Evolutionary conservation across 2,888 invertebrate genomes (phyloP).

Genomic region (Germaria angustata): DNA sequence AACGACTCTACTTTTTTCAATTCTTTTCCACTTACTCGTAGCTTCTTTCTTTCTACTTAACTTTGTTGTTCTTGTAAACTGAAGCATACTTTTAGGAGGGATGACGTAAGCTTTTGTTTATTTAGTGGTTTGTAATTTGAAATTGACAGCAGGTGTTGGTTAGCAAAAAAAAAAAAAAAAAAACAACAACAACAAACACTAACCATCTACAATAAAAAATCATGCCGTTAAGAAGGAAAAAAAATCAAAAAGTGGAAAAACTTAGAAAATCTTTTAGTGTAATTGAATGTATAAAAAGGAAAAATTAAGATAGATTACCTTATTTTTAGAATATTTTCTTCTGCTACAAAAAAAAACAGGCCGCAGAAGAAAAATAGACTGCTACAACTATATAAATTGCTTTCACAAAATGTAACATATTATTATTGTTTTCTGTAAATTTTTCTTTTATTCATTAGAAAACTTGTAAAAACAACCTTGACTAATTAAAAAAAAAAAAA

Average conservation of each 20-base stretch:
- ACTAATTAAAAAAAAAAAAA: conserved; percentile 36
- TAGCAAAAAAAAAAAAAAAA: conserved; percentile 3
- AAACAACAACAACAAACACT: neutral
- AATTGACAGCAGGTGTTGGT: conserved; percentile 65
- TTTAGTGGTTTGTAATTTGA: conserved; percentile 65
- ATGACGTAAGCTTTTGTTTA: conserved; percentile 63
- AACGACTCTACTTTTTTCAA: neutral
- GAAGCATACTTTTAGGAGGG: conserved; percentile 52
- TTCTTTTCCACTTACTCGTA: neutral
- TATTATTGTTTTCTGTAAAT: neutral
- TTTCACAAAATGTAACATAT: neutral
- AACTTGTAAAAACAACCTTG: neutral
- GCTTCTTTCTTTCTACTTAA: neutral
- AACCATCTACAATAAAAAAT: conserved; percentile 28
- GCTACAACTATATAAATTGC: conserved; percentile 56
- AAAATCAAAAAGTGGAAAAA: neutral
- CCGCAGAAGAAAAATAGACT: neutral
- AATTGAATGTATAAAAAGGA: conserved; percentile 50
- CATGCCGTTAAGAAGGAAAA: conserved; percentile 5
- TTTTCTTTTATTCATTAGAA: neutral
- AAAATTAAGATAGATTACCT: conserved; percentile 51
- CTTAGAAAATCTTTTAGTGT: conserved; percentile 55
- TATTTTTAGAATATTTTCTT: neutral
- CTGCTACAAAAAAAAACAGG: neutral
- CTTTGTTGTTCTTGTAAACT: conserved; percentile 22